Conservation (phyloP, 2,888 invertebrate genomes). For the Priocnemis perturbator region DNA sequence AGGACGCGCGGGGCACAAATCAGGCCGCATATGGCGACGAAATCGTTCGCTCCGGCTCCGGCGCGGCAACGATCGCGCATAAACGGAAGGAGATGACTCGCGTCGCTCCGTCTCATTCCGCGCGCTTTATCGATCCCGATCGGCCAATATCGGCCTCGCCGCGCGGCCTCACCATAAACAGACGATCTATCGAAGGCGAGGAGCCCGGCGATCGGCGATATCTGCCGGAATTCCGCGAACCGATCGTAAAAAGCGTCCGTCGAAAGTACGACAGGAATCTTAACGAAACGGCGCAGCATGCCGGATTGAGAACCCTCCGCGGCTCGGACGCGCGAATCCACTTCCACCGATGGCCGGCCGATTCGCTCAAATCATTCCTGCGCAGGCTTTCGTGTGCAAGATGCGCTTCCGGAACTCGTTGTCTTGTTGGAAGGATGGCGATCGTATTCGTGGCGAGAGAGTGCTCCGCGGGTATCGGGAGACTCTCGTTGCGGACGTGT, state of each 20-base stretch:
- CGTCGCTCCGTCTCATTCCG: conserved; percentile 13
- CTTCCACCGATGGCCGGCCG: too few relatives aligned
- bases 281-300: conserved; percentile 38
- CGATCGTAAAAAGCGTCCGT: conserved; percentile 29
- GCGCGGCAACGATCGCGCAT: conserved; percentile 6
- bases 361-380: background rate
- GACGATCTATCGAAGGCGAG: too few relatives aligned
- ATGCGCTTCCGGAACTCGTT: too few relatives aligned
- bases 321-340: too few relatives aligned
- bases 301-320: too few relatives aligned
- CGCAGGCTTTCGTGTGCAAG: background rate
- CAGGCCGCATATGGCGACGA: conserved; percentile 16
- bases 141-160: conserved; percentile 20
- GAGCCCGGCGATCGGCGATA: conserved; percentile 26
- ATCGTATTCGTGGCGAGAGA: too few relatives aligned
- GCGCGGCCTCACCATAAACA: too few relatives aligned
- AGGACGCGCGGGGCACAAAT: conserved; percentile 15
- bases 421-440: too few relatives aligned
- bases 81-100: conserved; percentile 11
- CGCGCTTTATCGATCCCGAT: conserved; percentile 48
- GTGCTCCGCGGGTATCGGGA: too few relatives aligned
- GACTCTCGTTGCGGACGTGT: too few relatives aligned
- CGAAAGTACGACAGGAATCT: conserved; percentile 46
- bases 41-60: conserved; percentile 18
- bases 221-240: conserved; percentile 40